A percentile compares a stretch with the other conserved stretches of the same genome.
These are phyloP conservation scores for Diachasma alloeum DNA, from an alignment of 1,140 invertebrate genomes.

Conservation along the genomic window DNA sequence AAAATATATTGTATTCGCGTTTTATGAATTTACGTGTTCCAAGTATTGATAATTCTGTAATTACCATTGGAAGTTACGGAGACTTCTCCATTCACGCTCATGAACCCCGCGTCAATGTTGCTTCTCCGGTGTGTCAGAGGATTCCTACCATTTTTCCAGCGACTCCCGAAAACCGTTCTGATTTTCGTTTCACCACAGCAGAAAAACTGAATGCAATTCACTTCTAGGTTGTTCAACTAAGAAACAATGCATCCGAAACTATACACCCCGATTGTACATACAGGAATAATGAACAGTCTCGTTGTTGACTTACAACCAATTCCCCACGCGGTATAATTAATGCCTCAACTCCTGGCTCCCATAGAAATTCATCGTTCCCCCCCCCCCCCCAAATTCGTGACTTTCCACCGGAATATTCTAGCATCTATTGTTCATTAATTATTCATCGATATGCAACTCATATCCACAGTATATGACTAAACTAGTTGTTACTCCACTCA, in stretches of 20 bases:
- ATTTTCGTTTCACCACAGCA: neutral
- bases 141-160: too few relatives aligned
- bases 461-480: neutral
- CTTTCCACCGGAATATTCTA: neutral
- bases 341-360: neutral
- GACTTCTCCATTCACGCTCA: too few relatives aligned
- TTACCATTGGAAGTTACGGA: too few relatives aligned
- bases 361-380: neutral
- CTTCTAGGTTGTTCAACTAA: neutral
- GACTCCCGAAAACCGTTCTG: too few relatives aligned
- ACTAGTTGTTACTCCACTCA: neutral
- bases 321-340: conserved; percentile 17
- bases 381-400: neutral
- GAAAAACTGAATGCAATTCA: neutral
- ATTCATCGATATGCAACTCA: conserved; percentile 25
- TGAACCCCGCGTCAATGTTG: too few relatives aligned
- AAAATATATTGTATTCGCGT: too few relatives aligned
- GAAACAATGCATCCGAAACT: neutral
- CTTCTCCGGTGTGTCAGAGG: too few relatives aligned
- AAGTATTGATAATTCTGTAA: too few relatives aligned
- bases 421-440: conserved; percentile 21
- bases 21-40: too few relatives aligned
- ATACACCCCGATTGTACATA: neutral
- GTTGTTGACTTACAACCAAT: conserved; percentile 1
- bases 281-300: neutral